phyloP scores from a whole-genome alignment of 2,113 vertebrate species.

The Sinocyclocheilus grahami region DNA sequence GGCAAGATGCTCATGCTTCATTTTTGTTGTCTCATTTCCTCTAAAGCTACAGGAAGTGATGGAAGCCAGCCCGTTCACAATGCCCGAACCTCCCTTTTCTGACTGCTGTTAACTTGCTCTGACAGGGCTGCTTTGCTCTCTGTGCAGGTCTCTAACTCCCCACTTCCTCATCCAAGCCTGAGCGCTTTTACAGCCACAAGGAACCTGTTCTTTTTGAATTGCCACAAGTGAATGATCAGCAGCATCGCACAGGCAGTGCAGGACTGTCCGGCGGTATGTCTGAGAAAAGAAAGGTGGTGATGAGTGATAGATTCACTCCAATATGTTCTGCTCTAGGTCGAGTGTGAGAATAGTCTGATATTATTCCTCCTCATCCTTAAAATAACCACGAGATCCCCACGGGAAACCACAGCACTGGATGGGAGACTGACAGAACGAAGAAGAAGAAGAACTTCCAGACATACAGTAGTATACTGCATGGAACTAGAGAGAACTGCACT shows the following conservation, averaged over 20 bases:
- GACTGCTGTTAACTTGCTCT: slow-evolving; percentile 14
- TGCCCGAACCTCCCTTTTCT: slow-evolving; percentile 8
- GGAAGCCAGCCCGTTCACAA: neutral
- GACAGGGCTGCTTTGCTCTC: slow-evolving; percentile 13
- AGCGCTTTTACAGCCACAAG: slow-evolving; percentile 21
- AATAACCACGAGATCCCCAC: slow-evolving; percentile 4
- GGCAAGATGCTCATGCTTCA: neutral
- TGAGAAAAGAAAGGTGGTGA: slow-evolving; percentile 21
- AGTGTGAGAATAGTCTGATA: neutral
- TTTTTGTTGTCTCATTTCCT: slow-evolving; percentile 15
- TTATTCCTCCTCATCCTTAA: slow-evolving; percentile 35
- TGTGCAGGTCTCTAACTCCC: neutral
- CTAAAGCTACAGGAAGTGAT: neutral
- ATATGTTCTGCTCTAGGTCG: slow-evolving; percentile 26
- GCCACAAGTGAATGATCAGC: slow-evolving; percentile 29
- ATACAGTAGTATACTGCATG: neutral
- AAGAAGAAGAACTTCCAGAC: neutral
- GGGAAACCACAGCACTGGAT: neutral
- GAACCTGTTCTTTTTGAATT: slow-evolving; percentile 31
- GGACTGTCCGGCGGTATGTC: neutral
- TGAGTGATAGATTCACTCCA: slow-evolving; percentile 37
- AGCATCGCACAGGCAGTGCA: neutral
- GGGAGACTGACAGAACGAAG: neutral
- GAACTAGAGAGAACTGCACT: neutral
- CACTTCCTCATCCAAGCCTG: slow-evolving; percentile 26